These are phyloP conservation scores for Plodia interpunctella DNA, from an alignment of 1,140 invertebrate genomes.

Conservation along the genomic window DNA sequence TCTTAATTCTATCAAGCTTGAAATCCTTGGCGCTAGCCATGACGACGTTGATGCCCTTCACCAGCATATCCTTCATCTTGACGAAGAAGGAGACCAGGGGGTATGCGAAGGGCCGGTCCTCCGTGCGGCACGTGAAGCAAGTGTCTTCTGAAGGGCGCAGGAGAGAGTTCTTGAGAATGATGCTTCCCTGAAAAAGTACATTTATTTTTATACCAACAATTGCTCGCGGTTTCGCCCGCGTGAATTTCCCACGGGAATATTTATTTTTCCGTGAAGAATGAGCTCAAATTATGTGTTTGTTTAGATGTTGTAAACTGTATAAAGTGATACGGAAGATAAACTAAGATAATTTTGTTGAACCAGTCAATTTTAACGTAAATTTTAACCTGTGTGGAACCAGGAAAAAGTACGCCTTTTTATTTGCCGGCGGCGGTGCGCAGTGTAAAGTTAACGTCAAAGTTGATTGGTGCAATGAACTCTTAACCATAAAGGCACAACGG, in stretches of 20 bases:
- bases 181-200: conserved; percentile 50
- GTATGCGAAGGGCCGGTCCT: conserved; percentile 50
- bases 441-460: too few species aligned
- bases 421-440: too few species aligned
- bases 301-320: too few species aligned
- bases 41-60: conserved; percentile 30
- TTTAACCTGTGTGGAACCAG: too few species aligned
- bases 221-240: not conserved
- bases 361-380: too few species aligned
- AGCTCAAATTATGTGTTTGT: too few species aligned
- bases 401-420: too few species aligned
- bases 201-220: not conserved
- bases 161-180: conserved; percentile 39
- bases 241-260: not conserved
- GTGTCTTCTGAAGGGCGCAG: conserved; percentile 31
- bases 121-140: conserved; percentile 48
- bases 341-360: too few species aligned
- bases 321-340: too few species aligned
- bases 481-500: too few species aligned
- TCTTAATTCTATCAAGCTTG: conserved; percentile 18
- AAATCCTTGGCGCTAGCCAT: conserved; percentile 26
- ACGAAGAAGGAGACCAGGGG: conserved; percentile 39
- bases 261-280: too few species aligned
- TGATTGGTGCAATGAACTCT: too few species aligned
- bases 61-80: conserved; percentile 51